These are phyloP conservation scores for Gallinago nigripennis DNA, from an alignment of 2,797 vertebrate genomes.

Conservation along the genomic window DNA sequence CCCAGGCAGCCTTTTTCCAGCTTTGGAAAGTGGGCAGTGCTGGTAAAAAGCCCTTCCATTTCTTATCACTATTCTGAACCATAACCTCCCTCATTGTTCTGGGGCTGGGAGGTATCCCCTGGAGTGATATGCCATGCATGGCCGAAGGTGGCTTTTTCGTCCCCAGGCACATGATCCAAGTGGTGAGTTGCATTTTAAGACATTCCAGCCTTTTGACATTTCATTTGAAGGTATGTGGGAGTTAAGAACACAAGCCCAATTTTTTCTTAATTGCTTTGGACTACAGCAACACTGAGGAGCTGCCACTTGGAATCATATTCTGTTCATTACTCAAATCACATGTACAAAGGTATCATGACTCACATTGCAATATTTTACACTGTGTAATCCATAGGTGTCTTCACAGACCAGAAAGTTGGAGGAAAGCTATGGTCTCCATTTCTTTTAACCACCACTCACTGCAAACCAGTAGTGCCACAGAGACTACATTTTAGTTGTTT, in stretches of 20 bases:
- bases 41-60: background rate
- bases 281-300: background rate
- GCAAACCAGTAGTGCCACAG: background rate
- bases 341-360: background rate
- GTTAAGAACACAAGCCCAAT: background rate
- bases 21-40: background rate
- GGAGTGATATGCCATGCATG: background rate
- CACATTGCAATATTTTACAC: background rate
- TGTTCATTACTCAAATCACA: background rate
- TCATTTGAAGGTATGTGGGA: background rate
- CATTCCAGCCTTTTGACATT: background rate
- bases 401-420: background rate
- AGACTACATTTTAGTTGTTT: background rate
- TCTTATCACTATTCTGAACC: background rate
- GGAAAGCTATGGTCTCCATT: background rate
- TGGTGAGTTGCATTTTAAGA: background rate
- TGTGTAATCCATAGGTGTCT: background rate
- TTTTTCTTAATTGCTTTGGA: background rate
- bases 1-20: background rate
- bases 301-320: background rate
- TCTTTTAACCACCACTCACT: background rate
- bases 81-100: background rate
- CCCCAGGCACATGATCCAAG: background rate
- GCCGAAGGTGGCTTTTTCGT: background rate
- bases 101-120: background rate